A percentile compares a stretch with the other conserved stretches of the same genome.
Conservation (phyloP, 1,140 invertebrate species). For the Wiebesia pumilae region DNA sequence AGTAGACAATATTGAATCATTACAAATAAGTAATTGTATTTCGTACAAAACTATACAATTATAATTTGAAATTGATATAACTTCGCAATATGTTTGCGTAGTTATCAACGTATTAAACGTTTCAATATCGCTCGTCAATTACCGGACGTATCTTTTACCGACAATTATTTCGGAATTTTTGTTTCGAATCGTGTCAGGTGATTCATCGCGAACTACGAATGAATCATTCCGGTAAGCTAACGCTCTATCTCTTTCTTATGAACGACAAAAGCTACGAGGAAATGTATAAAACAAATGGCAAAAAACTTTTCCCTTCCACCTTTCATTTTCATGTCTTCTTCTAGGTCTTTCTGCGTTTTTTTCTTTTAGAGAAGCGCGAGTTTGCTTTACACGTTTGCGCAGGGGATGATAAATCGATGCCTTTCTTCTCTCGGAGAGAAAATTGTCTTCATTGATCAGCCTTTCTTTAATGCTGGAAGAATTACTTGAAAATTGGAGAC, state of each 20-base stretch:
- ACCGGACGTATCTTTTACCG: not conserved
- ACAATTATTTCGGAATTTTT: slow-evolving; percentile 41
- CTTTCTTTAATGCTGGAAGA: slow-evolving; percentile 63
- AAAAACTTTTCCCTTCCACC: slow-evolving; percentile 56
- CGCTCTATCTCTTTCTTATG: slow-evolving; percentile 6
- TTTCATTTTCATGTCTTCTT: slow-evolving; percentile 35
- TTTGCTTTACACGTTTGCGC: slow-evolving; percentile 41
- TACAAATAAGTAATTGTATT: too few species aligned
- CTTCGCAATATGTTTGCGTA: too few species aligned
- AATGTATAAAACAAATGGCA: slow-evolving; percentile 53
- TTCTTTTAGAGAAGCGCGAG: slow-evolving; percentile 18
- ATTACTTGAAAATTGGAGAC: slow-evolving; percentile 41
- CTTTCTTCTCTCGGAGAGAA: slow-evolving; percentile 47
- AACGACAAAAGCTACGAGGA: slow-evolving; percentile 3
- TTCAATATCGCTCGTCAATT: not conserved
- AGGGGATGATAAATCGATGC: slow-evolving; percentile 70
- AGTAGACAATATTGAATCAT: too few species aligned
- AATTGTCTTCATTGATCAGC: slow-evolving; percentile 43
- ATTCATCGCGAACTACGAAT: slow-evolving; percentile 9
- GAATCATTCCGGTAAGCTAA: slow-evolving; percentile 27
- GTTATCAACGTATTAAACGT: not conserved
- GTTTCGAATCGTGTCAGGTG: not conserved
- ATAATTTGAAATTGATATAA: too few species aligned
- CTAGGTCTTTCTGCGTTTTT: slow-evolving; percentile 38
- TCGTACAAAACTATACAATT: too few species aligned